These are phyloP conservation scores for Agapornis roseicollis DNA, from an alignment of 2,113 vertebrate species.

Conservation along the genomic window DNA sequence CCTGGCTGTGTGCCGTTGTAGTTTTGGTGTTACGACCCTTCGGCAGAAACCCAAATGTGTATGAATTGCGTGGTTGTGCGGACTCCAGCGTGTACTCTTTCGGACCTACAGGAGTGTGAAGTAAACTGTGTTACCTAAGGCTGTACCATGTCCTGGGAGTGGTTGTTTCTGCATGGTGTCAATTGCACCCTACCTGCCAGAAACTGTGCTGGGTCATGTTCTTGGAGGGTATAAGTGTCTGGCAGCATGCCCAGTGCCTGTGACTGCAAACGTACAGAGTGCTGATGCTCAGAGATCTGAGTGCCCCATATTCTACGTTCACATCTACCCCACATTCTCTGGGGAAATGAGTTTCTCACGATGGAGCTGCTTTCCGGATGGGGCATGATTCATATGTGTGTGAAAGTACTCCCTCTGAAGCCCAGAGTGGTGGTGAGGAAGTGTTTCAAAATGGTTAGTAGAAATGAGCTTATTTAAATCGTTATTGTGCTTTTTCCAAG, in stretches of 20 bases:
- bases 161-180: neutral
- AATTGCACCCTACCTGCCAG: neutral
- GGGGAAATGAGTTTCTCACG: fast-evolving
- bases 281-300: fast-evolving
- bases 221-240: fast-evolving
- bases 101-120: fast-evolving
- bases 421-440: neutral
- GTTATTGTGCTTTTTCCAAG: neutral
- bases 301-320: too few relatives aligned
- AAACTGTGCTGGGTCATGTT: fast-evolving
- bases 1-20: neutral
- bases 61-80: fast-evolving
- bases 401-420: neutral
- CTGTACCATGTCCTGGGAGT: neutral
- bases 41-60: fast-evolving
- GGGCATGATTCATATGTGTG: fast-evolving
- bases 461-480: neutral
- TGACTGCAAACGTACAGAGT: fast-evolving
- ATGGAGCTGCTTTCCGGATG: neutral
- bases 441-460: neutral
- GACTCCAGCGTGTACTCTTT: fast-evolving
- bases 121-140: neutral
- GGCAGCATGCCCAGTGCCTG: neutral
- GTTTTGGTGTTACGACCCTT: too few relatives aligned
- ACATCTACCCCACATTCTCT: neutral